phyloP scores from a whole-genome alignment of 2,888 invertebrate genomes.

The Ophraella communa region DNA sequence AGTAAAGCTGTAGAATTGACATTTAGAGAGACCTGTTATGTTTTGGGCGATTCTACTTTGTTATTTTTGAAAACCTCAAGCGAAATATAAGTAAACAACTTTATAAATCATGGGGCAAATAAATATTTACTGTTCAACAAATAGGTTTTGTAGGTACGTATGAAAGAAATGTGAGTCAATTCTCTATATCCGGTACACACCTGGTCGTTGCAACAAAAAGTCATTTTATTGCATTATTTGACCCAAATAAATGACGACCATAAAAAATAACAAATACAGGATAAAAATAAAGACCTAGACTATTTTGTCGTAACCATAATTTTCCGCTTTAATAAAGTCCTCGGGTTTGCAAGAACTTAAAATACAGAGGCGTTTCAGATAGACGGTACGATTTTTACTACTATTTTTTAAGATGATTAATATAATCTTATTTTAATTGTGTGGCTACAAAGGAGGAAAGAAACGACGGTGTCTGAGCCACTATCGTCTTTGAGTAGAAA shows the following conservation, averaged over 20 bases:
- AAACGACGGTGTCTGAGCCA: too few relatives aligned
- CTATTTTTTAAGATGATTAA: too few relatives aligned
- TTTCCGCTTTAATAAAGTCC: conserved; percentile 6
- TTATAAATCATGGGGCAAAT: background rate
- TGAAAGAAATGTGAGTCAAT: background rate
- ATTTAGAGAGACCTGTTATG: too few relatives aligned
- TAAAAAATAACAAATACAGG: background rate
- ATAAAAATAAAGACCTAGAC: conserved; percentile 10
- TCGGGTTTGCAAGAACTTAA: background rate
- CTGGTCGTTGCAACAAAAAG: background rate
- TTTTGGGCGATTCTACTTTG: too few relatives aligned
- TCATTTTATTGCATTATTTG: background rate
- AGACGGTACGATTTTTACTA: too few relatives aligned
- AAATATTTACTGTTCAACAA: background rate
- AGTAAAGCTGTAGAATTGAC: background rate
- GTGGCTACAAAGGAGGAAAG: too few relatives aligned
- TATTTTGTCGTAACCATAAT: conserved; percentile 10
- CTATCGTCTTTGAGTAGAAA: too few relatives aligned
- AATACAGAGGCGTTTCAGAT: background rate
- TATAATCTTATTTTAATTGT: too few relatives aligned
- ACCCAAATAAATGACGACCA: background rate
- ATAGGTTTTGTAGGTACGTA: background rate
- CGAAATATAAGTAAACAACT: background rate
- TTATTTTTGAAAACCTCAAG: background rate
- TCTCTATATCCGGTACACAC: background rate